Base-by-base conservation (phyloP, 2,888 invertebrate species). In the Watsonalla binaria region DNA sequence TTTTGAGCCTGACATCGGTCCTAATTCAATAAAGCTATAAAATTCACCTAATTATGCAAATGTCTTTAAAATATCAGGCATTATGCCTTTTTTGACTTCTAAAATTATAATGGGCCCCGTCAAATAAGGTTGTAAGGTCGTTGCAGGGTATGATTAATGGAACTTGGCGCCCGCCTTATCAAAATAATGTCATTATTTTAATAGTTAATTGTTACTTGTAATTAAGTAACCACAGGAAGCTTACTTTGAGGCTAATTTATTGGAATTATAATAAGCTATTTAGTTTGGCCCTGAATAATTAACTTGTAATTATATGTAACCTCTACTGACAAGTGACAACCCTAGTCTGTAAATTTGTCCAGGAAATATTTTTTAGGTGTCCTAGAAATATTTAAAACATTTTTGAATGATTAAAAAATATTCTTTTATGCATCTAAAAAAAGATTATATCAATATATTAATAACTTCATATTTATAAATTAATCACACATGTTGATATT, bases 11-110 rank as follows among this genome's bases (percentile, higher is more conserved):
- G 90, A 90, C 90, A 88, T 89, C 84, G 86, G 84, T 81, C 87
- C 83, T 90, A 90, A 90, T 90, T 90, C 90, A 90, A 90, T 90
- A 90, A 90, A 90, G 90, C 88, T 82, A 90, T 90, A 90, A 90
- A 90, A 90, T 90, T 88, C 90, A 90, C 90, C 89, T 90, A 90
- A 90, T 90, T 90, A 90, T 90, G 90, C 88, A 90, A 90, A 90
- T 90, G 88, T 79, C 62, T 82, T 82, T 82, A 80, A 86, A 88
- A 86, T 86, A 84, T 86, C 82, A 78, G 73, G 68, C 73, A 82
- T 84, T 83, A 84, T 82, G 78, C 80, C 76, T 84, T 85, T 85
- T 84, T 80, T 72, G 75, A 73, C 72, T 77, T 64, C 64, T 74
- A 74, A 84, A 86, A 82, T 82, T 49, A 84, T 86, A 86, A 86